Evolutionary conservation across 2,888 invertebrate species (phyloP), one percentile per base, ranked within the genome.

Genomic region (Oxyscelio sp.): DNA sequence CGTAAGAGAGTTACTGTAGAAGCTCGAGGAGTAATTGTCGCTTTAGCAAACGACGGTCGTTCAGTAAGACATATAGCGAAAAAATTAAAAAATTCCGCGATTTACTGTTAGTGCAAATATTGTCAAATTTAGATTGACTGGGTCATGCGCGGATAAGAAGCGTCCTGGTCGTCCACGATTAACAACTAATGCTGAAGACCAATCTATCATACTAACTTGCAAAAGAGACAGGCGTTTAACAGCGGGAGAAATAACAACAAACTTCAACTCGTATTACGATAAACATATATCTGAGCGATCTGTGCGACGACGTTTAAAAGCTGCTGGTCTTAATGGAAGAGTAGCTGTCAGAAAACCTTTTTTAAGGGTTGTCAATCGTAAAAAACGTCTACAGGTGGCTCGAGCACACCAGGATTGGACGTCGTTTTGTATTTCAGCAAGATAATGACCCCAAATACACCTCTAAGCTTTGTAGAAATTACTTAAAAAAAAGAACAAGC

Each of bases 401-500:
- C 5, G 15, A 48, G 13, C 22, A 27, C 65, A 65, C 21, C 4
- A 31, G 17, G 2, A 65, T 48, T 65, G 48, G 65, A 65, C 48
- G 6, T 21, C 21, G 50, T 11, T 65, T 65, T 65, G 50, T 65
- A n/a, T 21, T 65, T 34, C 65, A 65, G 34, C 65, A 65, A 31
- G 34, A 65, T 21, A 65, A 65, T 21, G 50, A 65, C 8, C 34
- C 50, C 1, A 65, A 56, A 56, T 17, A 56, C 24, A 56, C 54
- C 2, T 54, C 52, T 13, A 22, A 27, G 5, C 13, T 11, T 24
- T 54, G 31, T 13, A 22, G 2, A 6, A 31, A 56, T 9, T 56
- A 56, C 31, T 1, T 56, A 6, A 0, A 56, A 56, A 56, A 31
- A 56, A 56, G n/a, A 56, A 56, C 2, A 8, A 1, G 13, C 2